Conservation (phyloP, 2,888 invertebrate genomes). For the Nowickia ferox region DNA sequence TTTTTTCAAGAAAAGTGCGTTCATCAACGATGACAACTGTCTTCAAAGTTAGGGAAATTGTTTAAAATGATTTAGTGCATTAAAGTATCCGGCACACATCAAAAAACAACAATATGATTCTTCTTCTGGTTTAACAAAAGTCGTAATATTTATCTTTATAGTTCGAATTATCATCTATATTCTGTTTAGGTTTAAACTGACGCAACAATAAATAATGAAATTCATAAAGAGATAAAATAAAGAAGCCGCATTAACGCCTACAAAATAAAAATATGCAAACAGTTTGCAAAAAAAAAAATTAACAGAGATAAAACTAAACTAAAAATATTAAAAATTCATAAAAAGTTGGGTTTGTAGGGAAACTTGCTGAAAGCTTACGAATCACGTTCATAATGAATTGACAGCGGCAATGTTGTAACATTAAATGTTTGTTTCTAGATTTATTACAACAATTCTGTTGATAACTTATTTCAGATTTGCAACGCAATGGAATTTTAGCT, state of each 20-base stretch:
- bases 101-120: constrained; percentile 16
- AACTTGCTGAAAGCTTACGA: constrained; percentile 32
- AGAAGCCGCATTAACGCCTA: constrained; percentile 61
- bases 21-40: constrained; percentile 46
- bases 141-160: constrained; percentile 45
- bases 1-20: neutral
- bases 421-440: constrained; percentile 49
- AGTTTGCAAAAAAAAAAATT: constrained; percentile 26
- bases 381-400: constrained; percentile 64
- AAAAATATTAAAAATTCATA: constrained; percentile 66
- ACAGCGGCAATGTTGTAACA: constrained; percentile 63
- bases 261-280: constrained; percentile 51
- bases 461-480: constrained; percentile 32
- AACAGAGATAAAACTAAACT: neutral
- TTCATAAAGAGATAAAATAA: constrained; percentile 58
- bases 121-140: constrained; percentile 3
- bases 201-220: constrained; percentile 60
- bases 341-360: constrained; percentile 54
- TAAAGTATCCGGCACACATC: constrained; percentile 43
- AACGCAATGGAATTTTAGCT: constrained; percentile 38
- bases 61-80: constrained; percentile 54
- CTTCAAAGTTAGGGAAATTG: constrained; percentile 21
- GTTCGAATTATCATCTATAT: constrained; percentile 53
- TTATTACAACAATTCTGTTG: constrained; percentile 50
- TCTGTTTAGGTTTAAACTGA: constrained; percentile 49